Conservation (phyloP, 1,140 invertebrate species). For the Coptotermes formosanus region DNA sequence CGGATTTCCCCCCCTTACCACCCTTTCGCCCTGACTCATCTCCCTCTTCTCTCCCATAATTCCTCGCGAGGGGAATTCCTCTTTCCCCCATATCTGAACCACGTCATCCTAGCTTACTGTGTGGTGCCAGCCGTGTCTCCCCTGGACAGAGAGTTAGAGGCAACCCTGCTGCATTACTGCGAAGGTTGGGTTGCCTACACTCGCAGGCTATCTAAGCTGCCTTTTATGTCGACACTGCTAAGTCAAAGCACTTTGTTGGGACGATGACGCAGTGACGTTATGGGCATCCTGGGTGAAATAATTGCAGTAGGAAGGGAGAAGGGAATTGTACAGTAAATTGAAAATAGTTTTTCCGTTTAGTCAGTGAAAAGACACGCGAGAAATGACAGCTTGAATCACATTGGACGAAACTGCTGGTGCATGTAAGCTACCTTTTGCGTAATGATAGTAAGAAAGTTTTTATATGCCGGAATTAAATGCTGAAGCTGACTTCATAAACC, state of each 20-base stretch:
- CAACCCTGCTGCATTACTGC: background rate
- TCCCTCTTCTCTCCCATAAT: slow-evolving; percentile 1
- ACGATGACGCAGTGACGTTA: background rate
- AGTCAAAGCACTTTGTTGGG: background rate
- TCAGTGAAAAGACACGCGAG: too few relatives aligned
- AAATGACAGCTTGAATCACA: background rate
- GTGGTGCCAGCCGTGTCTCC: background rate
- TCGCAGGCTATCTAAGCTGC: background rate
- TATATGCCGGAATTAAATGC: too few relatives aligned
- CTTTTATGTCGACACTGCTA: background rate
- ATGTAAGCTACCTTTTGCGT: too few relatives aligned
- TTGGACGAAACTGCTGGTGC: too few relatives aligned
- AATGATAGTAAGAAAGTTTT: too few relatives aligned
- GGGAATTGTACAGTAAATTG: background rate
- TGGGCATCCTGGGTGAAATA: slow-evolving; percentile 9
- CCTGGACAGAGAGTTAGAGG: background rate
- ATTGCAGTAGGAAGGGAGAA: background rate
- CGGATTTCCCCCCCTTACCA: background rate
- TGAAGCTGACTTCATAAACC: too few relatives aligned
- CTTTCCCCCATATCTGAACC: background rate
- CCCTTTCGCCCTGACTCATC: slow-evolving; percentile 16
- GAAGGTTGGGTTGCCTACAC: background rate
- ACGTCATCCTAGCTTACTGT: background rate
- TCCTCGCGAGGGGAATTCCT: background rate
- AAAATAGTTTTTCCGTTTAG: background rate